phyloP scores from a whole-genome alignment of 35 echinoderm and acorn worm genomes.

The Strongylocentrotus purpuratus region DNA sequence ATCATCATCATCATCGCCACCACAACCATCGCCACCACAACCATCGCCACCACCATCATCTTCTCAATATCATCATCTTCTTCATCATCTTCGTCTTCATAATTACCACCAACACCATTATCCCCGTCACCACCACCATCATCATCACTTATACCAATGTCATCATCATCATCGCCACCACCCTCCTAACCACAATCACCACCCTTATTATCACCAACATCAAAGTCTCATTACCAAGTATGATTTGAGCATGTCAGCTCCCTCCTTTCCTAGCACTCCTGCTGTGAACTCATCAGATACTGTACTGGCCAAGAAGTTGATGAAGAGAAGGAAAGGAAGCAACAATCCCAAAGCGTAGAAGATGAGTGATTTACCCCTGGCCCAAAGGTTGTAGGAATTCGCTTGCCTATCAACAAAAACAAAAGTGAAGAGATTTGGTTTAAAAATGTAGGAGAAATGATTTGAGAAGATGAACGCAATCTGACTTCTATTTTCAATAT shows the following conservation, averaged over 20 bases:
- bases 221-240: conserved; percentile 73
- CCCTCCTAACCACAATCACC: no score
- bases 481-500: not conserved
- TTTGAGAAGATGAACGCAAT: not conserved
- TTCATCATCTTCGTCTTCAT: no score
- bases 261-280: conserved; percentile 58
- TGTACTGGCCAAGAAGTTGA: conserved; percentile 77
- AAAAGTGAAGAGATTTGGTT: not conserved
- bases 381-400: conserved; percentile 81
- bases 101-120: no score
- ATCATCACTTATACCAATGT: no score
- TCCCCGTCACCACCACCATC: no score
- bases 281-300: conserved; percentile 71
- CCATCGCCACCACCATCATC: not conserved
- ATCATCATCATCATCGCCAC: no score
- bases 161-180: no score
- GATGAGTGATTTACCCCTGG: conserved; percentile 71
- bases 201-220: no score
- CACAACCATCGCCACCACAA: not conserved
- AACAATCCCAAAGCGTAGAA: conserved; percentile 79
- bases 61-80: no score
- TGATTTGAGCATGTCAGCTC: conserved; percentile 57
- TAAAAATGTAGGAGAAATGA: not conserved
- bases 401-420: conserved; percentile 53
- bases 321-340: conserved; percentile 68